phyloP scores from a whole-genome alignment of 2,888 invertebrate genomes.

The Ormyrus labotus region DNA sequence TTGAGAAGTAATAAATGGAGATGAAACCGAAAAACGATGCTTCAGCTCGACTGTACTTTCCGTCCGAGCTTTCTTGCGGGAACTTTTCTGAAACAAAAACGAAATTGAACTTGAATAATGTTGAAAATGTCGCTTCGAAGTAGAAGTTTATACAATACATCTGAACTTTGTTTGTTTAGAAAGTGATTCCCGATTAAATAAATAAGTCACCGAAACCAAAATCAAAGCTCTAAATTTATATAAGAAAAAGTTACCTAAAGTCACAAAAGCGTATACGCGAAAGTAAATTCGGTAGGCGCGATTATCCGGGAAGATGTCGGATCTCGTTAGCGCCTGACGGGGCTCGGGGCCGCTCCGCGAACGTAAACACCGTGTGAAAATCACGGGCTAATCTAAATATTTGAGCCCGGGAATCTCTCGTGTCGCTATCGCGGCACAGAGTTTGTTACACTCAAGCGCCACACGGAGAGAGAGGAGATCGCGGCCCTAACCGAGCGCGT shows the following conservation, averaged over 20 bases:
- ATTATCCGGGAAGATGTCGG: conserved; percentile 11
- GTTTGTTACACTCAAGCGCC: too few relatives aligned
- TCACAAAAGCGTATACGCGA: not conserved
- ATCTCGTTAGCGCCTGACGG: conserved; percentile 54
- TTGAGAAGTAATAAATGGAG: not conserved
- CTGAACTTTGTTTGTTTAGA: not conserved
- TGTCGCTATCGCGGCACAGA: conserved; percentile 34
- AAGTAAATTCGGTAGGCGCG: conserved; percentile 23
- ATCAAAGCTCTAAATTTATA: not conserved
- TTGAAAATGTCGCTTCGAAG: too few relatives aligned
- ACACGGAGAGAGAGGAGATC: too few relatives aligned
- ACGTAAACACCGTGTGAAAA: conserved; percentile 60
- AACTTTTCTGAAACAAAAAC: too few relatives aligned
- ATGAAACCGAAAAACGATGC: not conserved
- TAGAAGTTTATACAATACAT: too few relatives aligned
- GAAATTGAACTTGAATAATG: too few relatives aligned
- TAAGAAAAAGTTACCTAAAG: not conserved
- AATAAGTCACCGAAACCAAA: not conserved
- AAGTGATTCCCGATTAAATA: not conserved
- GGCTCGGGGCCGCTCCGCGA: conserved; percentile 19
- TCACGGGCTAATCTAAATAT: conserved; percentile 67
- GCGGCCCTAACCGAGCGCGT: conserved; percentile 50
- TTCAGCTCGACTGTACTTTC: too few relatives aligned
- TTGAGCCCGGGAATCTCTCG: conserved; percentile 59
- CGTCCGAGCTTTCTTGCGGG: too few relatives aligned